Base-by-base conservation (phyloP, 2,113 vertebrate species). In the Myocastor coypus region DNA sequence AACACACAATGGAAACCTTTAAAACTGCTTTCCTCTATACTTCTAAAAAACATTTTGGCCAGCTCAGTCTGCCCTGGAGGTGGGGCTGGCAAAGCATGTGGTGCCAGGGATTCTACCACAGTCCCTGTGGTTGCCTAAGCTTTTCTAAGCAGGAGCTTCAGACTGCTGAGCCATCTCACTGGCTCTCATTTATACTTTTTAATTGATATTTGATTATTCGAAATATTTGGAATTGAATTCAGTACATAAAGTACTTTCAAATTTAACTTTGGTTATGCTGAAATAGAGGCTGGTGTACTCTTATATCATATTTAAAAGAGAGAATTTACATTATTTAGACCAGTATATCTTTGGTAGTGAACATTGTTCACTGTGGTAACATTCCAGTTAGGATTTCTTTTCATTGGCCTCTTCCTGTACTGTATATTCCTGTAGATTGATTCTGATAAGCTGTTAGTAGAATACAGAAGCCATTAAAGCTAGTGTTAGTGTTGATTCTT, bases 221-320 rank as follows among this genome's bases (percentile, higher is more conserved):
- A 95, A 57, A 71, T 96, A 9, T 86, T 83, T 91, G 16, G 63
- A 91, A 81, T 81, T 94, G 42, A 20, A 91, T 94, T 94, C 10
- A 71, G 3, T 84, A 37, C 20, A 37, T 32, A 57, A 96, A 96
- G 87, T 71, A 94, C 69, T 92, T 94, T 94, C 57, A 93, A 80
- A 32, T 85, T 95, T 13, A 94, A 7, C 50, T 87, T 95, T 90
- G 4, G 5, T 78, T 61, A 40, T 42, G 64, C 28, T 73, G 55
- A 92, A 37, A 73, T 42, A 42, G 37, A 73, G 10, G 20, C 9
- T 90, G 9, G 3, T 6, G 24, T 91, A 83, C 40, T 94, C 94
- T 63, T 50, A 86, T 86, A 37, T 89, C n/a, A 82, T 77, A 94
- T 37, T 68, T 71, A 2, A 3, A 89, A 75, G 6, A 91, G 32